Evolutionary conservation across 2,797 vertebrate genomes (phyloP), one percentile per base, ranked within the genome.

Genomic region (Sebastes hopkinsi): DNA sequence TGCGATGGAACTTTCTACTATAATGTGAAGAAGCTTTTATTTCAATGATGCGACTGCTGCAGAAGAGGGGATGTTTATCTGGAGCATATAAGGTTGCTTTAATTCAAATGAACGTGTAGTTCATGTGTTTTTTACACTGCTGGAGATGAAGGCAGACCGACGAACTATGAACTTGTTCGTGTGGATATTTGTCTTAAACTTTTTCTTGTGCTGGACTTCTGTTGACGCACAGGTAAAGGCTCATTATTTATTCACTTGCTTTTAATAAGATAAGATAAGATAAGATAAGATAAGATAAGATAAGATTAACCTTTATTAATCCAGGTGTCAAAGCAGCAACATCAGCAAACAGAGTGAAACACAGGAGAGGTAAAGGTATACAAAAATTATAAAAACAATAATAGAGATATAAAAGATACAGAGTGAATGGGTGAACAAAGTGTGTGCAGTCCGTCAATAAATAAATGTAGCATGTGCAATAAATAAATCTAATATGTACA

Each of bases 221-320:
- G 84, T 76, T 50, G 75, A 86, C 13, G 91, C 93, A 65, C 95
- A 96, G 94, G 95, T 95, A 82, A 94, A 88, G 12, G 77, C 32
- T 34, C 30, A 12, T 29, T 22, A 4, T 20, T 8, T 30, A 14
- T 62, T 61, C 1, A 4, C 18, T 14, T 3, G 46, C 18, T 25
- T 25, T n/a, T 38, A 2, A 32, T 46, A 42, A 42, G 38, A 42
- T 42, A 42, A 42, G 38, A 14, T 14, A 42, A 13, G 11, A 36
- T 36, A 32, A 32, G 30, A 32, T 32, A 32, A 32, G 30, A 42
- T 36, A 34, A 34, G 32, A 34, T 34, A 36, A 42, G 13, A 14
- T 42, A 42, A 42, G 13, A 42, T 42, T 1, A 42, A 42, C 38
- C 38, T 42, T 42, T 42, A 38, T 36, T 36, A 34, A 34, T 34